phyloP scores from a whole-genome alignment of 2,888 invertebrate species.

The Harpalus rubripes region DNA sequence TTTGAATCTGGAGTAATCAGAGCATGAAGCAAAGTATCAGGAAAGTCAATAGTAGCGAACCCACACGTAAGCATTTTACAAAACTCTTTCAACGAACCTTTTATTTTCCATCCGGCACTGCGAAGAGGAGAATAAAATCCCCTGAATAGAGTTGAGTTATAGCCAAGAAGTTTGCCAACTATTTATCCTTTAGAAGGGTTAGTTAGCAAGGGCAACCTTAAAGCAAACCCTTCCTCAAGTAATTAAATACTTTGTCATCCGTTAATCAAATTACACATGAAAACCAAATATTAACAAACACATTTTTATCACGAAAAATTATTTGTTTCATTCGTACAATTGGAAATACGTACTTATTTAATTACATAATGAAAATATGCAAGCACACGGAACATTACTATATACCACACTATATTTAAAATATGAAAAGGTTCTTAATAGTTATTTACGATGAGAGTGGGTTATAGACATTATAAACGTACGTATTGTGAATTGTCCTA shows the following conservation, averaged over 20 bases:
- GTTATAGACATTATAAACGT: no score
- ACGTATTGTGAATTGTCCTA: no score
- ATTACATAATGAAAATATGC: no score
- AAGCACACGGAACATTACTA: no score
- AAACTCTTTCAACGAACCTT: constrained; percentile 56
- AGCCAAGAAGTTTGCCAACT: constrained; percentile 58
- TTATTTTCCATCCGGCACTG: constrained; percentile 58
- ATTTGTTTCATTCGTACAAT: no score
- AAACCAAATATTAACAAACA: neutral
- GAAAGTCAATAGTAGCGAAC: constrained; percentile 52
- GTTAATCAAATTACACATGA: neutral
- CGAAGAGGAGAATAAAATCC: constrained; percentile 45
- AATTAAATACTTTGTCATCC: constrained; percentile 30
- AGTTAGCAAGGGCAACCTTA: constrained; percentile 18
- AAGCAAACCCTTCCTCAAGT: constrained; percentile 15
- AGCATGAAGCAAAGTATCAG: constrained; percentile 44
- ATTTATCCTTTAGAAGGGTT: constrained; percentile 64
- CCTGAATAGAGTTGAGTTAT: constrained; percentile 59
- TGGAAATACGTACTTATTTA: no score
- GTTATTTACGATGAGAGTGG: no score
- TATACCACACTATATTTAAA: no score
- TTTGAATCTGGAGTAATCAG: constrained; percentile 39
- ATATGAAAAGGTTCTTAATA: no score
- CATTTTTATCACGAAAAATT: no score
- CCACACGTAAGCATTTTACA: constrained; percentile 62